phyloP scores from a whole-genome alignment of 2,113 vertebrate genomes.

The Uria aalge region DNA sequence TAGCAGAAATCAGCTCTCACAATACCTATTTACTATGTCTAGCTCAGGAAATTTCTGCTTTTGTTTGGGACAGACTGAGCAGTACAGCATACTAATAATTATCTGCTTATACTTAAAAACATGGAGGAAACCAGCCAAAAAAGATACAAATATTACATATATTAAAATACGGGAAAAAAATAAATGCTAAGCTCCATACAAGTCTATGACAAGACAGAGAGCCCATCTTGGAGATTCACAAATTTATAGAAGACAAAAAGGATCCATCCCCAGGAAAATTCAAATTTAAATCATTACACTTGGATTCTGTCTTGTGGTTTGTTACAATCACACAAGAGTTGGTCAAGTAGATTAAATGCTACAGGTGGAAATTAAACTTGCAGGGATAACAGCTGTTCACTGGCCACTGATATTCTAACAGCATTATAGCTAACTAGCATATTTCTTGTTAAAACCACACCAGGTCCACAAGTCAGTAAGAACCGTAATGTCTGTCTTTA shows the following conservation, averaged over 20 bases:
- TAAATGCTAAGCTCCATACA: not conserved
- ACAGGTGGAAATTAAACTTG: not conserved
- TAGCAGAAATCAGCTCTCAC: not conserved
- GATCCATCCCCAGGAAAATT: not conserved
- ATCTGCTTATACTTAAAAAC: not conserved
- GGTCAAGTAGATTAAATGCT: not conserved
- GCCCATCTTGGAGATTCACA: not conserved
- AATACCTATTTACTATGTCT: not conserved
- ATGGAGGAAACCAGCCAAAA: not conserved
- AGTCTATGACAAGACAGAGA: not conserved
- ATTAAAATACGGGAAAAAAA: not conserved
- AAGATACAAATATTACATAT: accelerated
- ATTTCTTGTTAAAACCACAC: not conserved
- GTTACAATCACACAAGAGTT: not conserved
- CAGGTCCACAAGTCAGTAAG: not conserved
- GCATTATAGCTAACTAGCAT: not conserved
- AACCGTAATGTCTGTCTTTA: not conserved
- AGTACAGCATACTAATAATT: not conserved
- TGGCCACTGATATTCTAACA: not conserved
- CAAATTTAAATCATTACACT: not conserved
- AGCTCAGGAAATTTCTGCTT: not conserved
- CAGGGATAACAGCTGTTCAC: not conserved
- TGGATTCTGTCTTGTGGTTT: not conserved
- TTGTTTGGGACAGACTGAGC: not conserved
- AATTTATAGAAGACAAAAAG: not conserved